A percentile compares a stretch with the other conserved stretches of the same genome.
Evolutionary conservation across 2,113 vertebrate species (phyloP).

Genomic region (Chitala chitala): DNA sequence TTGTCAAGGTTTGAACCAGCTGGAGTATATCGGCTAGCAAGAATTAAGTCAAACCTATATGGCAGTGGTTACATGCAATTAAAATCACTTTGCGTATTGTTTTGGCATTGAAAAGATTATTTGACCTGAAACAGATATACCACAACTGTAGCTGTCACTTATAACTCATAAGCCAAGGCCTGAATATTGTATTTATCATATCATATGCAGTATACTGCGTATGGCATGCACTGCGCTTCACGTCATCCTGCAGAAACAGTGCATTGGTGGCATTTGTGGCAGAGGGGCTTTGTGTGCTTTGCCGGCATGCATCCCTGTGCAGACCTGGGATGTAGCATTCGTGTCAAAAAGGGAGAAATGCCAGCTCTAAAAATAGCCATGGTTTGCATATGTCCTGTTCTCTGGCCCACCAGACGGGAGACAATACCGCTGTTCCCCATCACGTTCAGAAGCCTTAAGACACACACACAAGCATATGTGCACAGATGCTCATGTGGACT

Average conservation of each 20-base stretch:
- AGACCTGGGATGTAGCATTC: background rate
- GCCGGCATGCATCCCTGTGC: no score
- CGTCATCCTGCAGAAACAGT: background rate
- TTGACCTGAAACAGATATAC: no score
- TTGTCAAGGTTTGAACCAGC: no score
- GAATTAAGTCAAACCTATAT: no score
- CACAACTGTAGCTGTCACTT: no score
- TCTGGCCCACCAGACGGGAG: background rate
- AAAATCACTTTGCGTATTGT: no score
- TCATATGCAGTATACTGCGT: background rate
- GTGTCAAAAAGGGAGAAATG: conserved; percentile 19
- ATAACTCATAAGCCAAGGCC: no score
- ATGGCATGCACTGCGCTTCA: background rate
- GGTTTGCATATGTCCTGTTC: conserved; percentile 18
- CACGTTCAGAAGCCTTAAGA: background rate
- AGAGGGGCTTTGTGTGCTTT: background rate
- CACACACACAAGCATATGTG: background rate
- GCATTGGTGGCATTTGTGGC: background rate
- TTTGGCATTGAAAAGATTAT: no score
- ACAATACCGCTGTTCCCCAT: background rate
- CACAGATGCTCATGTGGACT: background rate
- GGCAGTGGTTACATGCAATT: no score
- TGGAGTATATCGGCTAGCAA: no score
- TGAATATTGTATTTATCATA: no score
- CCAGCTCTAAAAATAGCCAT: conserved; percentile 23